Percentiles rank a stretch among this genome's conserved stretches.
Conservation (phyloP, 2,888 invertebrate species). For the Rhagonycha lutea region DNA sequence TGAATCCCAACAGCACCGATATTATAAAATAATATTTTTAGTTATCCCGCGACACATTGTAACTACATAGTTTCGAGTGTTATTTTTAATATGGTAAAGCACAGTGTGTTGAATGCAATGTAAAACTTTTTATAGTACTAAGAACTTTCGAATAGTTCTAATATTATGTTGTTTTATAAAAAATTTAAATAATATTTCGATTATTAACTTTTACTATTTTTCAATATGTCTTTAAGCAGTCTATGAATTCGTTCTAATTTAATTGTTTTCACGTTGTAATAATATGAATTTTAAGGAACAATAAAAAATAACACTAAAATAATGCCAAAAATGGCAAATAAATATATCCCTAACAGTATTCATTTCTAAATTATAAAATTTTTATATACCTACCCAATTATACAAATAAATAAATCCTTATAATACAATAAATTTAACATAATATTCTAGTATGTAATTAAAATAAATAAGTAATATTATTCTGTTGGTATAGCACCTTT, state of each 20-base stretch:
- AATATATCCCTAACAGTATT: neutral
- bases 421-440: neutral
- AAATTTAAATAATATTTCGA: neutral
- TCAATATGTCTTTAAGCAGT: slow-evolving; percentile 26
- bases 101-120: slow-evolving; percentile 18
- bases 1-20: neutral
- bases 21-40: neutral
- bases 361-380: neutral
- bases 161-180: neutral
- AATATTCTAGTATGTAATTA: neutral
- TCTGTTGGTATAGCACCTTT: slow-evolving; percentile 14
- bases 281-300: neutral
- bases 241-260: slow-evolving; percentile 25
- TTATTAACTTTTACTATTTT: slow-evolving; percentile 3
- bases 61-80: slow-evolving; percentile 15
- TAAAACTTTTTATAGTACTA: slow-evolving; percentile 8
- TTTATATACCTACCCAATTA: neutral
- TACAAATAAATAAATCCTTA: neutral
- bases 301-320: neutral
- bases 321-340: neutral
- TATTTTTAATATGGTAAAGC: slow-evolving; percentile 26
- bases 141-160: slow-evolving; percentile 5
- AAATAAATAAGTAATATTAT: neutral
- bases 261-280: neutral
- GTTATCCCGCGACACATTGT: slow-evolving; percentile 3